phyloP scores from a whole-genome alignment of 2,797 vertebrate genomes.

The Thalassophryne amazonica region DNA sequence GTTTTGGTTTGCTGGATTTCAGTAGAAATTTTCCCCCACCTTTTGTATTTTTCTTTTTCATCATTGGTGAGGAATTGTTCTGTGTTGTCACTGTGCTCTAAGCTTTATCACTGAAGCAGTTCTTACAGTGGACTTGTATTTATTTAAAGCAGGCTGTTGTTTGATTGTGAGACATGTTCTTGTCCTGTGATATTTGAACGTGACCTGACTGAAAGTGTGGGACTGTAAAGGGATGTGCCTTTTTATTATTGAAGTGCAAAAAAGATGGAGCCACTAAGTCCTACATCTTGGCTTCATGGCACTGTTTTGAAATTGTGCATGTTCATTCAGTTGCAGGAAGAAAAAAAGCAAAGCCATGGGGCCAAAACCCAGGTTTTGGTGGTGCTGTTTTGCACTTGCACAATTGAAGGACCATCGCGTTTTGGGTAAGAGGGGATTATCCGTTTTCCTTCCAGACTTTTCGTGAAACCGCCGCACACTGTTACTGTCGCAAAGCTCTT shows the following conservation, averaged over 20 bases:
- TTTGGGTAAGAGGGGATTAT: no score
- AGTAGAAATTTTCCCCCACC: conserved; percentile 1
- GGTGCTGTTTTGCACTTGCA: no score
- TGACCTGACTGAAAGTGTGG: conserved; percentile 20
- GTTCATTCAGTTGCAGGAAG: no score
- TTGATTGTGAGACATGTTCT: conserved; percentile 61
- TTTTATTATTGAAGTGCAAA: no score
- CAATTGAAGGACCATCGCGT: no score
- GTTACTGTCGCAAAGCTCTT: conserved; percentile 51
- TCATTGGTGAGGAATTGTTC: conserved; percentile 27
- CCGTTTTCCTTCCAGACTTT: conserved; percentile 48
- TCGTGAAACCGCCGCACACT: conserved; percentile 44
- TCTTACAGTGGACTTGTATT: conserved; percentile 66
- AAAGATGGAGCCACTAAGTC: no score
- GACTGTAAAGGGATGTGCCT: no score
- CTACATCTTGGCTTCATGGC: no score
- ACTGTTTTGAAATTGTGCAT: no score
- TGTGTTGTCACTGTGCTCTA: conserved; percentile 34
- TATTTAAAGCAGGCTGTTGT: conserved; percentile 56
- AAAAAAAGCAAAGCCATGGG: no score
- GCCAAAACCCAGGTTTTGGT: no score
- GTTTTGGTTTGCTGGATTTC: conserved; percentile 27
- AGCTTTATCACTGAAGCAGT: conserved; percentile 32
- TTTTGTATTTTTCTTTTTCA: conserved; percentile 26
- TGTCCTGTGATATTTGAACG: conserved; percentile 60